Base-by-base conservation (phyloP, 2,797 vertebrate species). In the Epinephelus awoara region DNA sequence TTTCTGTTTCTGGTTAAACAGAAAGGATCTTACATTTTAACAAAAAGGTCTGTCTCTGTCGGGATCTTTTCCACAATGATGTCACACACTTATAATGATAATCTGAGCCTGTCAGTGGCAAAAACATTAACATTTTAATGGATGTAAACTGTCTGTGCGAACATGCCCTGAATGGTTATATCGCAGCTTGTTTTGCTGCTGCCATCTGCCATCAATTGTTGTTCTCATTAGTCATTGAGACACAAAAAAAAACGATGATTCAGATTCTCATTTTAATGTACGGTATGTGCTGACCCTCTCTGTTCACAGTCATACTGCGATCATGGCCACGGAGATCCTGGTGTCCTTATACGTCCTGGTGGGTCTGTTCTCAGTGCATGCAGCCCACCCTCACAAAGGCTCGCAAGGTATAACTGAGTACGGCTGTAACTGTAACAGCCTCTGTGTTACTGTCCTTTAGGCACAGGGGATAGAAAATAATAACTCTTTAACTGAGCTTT, bases 321-420 rank as follows among this genome's bases (percentile, higher is more conserved):
- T 49, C 27, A 14, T 57, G 2, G 50, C 42, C 14, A 72, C 74
- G 82, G 63, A 68, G 85, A 67, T 62, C 72, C 72, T 69, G 74
- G 58, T 61, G 68, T 70, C 51, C 65, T 25, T 64, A 0, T 64
- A 5, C 13, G 3, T 84, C n/a, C 84, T 86, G 42, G 4, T 67
- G 64, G 40, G 70, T 83, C 80, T 91, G 67, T 21, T 80, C 4
- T 67, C 55, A 6, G 67, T 61, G 50, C 21, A 25, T 3, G 47
- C 70, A 4, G 63, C 38, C 25, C 50, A 57, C 29, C 40, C 75
- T 67, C 64, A 80, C 52, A 67, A 19, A 66, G 56, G 2, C 19
- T 25, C 27, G 2, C 57, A 17, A 59, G 86, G 91, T 91, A 81
- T 6, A 2, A 40, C 51, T 18, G 14, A 67, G 27, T 21, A 14